Evolutionary conservation across 2,888 invertebrate species (phyloP), one percentile per base, ranked within the genome.

Genomic region (Neuroscelio doddi): DNA sequence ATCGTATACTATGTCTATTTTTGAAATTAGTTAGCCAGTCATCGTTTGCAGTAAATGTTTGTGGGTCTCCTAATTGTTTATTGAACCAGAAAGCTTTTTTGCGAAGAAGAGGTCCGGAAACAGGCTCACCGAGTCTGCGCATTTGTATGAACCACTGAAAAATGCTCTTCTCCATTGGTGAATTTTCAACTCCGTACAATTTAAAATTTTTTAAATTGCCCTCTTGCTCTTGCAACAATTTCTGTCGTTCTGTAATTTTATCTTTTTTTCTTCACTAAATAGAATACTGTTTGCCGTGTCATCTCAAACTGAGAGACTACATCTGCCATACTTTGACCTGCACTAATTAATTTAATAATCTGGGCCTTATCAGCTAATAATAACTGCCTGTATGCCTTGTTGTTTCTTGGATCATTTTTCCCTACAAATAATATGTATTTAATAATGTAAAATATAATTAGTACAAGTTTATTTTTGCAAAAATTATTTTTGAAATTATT

Each of bases 21-120:
- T 69, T 63, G 46, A 72, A 73, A 16, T 34, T 56, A 0, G 41
- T 14, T 10, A 72, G 29, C 67, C 69, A 70, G 4, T 69, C 72
- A 29, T 50, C 38, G 30, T 51, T 59, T 5, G 68, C 58, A 21
- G 36, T 12, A 34, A 64, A 64, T 38, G 46, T 47, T 9, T 27
- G 4, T 21, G 27, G 10, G 1, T 42, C 49, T 21, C 45, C 50
- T 8, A 53, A 12, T 50, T 55, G 12, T 17, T 55, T 12, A 21
- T 55, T 50, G n/a, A 55, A 55, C 17, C n/a, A 38, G 15, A 9
- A 26, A 1, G 59, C 59, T 42, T 61, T 45, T 41, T 45, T 47
- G 12, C 24, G 17, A 30, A 53, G 39, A 14, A 47, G 7, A n/a
- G 51, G 42, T 7, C 57, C 57, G 1, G 49, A 49, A 38, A 59